Evolutionary conservation across 2,888 invertebrate genomes (phyloP).

Genomic region (Carcina quercana): DNA sequence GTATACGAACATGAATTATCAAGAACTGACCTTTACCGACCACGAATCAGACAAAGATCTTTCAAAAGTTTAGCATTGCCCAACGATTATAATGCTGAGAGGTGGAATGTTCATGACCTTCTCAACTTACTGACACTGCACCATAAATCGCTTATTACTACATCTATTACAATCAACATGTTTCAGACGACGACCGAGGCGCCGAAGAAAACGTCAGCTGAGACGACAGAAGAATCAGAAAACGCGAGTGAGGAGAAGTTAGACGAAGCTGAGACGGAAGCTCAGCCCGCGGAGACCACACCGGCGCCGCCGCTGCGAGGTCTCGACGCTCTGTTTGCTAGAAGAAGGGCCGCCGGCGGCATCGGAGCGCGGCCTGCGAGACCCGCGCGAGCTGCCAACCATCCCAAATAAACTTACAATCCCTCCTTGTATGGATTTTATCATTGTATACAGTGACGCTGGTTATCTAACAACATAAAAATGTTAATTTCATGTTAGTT

Average conservation of each 20-base stretch:
- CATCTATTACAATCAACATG: not conserved
- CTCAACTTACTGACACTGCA: not conserved
- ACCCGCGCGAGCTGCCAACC: constrained; percentile 35
- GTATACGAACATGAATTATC: no score
- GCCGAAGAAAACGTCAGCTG: constrained; percentile 49
- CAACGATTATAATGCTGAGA: no score
- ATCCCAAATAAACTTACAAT: constrained; percentile 37
- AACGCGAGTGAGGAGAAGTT: constrained; percentile 45
- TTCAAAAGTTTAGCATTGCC: no score
- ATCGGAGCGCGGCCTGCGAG: constrained; percentile 44
- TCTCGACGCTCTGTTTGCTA: constrained; percentile 79
- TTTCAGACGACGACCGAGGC: constrained; percentile 55
- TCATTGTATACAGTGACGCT: no score
- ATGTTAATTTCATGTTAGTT: no score
- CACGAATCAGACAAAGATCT: no score
- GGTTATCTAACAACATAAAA: no score
- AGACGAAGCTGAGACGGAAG: constrained; percentile 57
- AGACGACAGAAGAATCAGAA: constrained; percentile 56
- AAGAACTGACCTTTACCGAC: no score
- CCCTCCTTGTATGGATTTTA: no score
- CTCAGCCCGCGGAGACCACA: constrained; percentile 54
- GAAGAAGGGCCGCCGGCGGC: constrained; percentile 77
- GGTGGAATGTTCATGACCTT: no score
- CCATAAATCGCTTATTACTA: no score
- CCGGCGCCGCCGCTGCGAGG: constrained; percentile 76